These are phyloP conservation scores for Parasteatoda lunata DNA, from an alignment of 2,888 invertebrate species.

Conservation along the genomic window DNA sequence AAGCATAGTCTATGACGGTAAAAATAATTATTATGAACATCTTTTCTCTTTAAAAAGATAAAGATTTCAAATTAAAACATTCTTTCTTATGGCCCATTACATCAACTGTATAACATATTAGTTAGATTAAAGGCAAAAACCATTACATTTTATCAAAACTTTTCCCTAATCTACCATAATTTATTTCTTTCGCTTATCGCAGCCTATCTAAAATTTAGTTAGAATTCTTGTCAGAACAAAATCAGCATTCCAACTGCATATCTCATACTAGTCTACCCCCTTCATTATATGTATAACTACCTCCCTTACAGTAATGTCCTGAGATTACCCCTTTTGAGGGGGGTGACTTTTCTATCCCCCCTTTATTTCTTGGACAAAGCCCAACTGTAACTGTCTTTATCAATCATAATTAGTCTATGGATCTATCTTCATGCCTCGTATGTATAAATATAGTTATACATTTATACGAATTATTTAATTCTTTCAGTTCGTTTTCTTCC, in stretches of 20 bases:
- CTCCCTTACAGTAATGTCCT: slow-evolving; percentile 47
- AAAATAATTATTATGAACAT: no score
- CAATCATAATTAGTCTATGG: slow-evolving; percentile 53
- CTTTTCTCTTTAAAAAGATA: no score
- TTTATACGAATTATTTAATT: not conserved
- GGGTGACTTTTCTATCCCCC: slow-evolving; percentile 37
- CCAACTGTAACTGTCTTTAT: slow-evolving; percentile 43
- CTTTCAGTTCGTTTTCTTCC: not conserved
- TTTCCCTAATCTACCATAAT: not conserved
- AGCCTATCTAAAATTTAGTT: slow-evolving; percentile 11
- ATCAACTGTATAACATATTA: no score
- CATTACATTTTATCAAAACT: no score
- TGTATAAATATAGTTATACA: slow-evolving; percentile 15
- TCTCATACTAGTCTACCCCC: slow-evolving; percentile 7
- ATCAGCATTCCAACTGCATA: slow-evolving; percentile 32
- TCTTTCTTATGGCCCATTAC: no score
- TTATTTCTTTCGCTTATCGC: not conserved
- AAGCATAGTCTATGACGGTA: no score
- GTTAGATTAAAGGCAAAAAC: no score
- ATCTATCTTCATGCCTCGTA: slow-evolving; percentile 20
- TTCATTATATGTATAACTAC: slow-evolving; percentile 6
- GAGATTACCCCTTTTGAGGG: slow-evolving; percentile 22
- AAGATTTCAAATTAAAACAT: no score
- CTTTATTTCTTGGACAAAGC: slow-evolving; percentile 29
- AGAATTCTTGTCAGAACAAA: slow-evolving; percentile 13